Evolutionary conservation across 2,113 vertebrate species (phyloP).

Genomic region (Lycaon pictus): DNA sequence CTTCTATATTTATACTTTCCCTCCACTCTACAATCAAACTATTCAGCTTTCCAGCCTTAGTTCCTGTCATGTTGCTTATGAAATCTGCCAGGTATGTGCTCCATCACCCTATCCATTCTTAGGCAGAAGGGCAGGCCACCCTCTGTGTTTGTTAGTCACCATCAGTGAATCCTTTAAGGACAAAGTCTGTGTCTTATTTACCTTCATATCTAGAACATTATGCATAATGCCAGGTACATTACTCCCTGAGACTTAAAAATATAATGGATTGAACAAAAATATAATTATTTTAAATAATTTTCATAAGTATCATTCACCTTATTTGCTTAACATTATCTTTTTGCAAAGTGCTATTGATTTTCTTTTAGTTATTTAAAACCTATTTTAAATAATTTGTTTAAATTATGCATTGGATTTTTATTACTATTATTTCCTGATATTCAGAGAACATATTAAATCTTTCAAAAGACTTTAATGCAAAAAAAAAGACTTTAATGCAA

Average conservation of each 20-base stretch:
- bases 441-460: not conserved
- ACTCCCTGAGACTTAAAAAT: not conserved
- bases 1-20: not conserved
- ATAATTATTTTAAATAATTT: constrained; percentile 58
- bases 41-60: not conserved
- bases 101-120: not conserved
- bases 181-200: not conserved
- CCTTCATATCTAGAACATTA: not conserved
- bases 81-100: accelerated
- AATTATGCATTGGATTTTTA: constrained; percentile 45
- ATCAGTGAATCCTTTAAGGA: not conserved
- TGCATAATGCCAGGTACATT: not conserved
- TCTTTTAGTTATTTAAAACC: constrained; percentile 54
- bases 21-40: not conserved
- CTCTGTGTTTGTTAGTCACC: not conserved
- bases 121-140: not conserved
- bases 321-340: constrained; percentile 57
- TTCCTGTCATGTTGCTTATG: not conserved
- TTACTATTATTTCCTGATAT: constrained; percentile 14
- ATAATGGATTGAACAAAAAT: constrained; percentile 14
- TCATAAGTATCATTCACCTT: not conserved
- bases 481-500: not conserved
- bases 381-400: constrained; percentile 4
- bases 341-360: not conserved
- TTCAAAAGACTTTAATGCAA: not conserved